Percentiles rank a stretch among this genome's conserved stretches.
Conservation (phyloP, 2,797 vertebrate species). For the Sebastes kiyomatsui region DNA sequence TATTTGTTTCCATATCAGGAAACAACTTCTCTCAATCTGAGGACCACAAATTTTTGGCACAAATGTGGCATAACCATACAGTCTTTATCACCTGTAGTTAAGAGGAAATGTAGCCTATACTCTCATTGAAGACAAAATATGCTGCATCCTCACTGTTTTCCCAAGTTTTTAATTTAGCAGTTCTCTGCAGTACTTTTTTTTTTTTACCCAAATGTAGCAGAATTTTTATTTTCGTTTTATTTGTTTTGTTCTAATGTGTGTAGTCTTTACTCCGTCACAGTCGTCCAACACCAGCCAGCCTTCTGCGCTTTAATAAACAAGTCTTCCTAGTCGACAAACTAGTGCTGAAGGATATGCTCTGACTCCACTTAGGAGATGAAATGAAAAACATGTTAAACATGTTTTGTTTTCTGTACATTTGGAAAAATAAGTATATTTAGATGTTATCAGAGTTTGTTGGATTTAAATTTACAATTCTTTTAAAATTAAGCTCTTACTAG, state of each 20-base stretch:
- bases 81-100: not conserved
- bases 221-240: not conserved
- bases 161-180: not conserved
- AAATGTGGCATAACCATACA: not conserved
- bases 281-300: conserved; percentile 14
- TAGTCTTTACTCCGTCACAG: not conserved
- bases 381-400: conserved; percentile 14
- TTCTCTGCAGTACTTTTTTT: not conserved
- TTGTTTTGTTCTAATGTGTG: not conserved
- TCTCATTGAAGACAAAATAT: not conserved
- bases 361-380: not conserved
- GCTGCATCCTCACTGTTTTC: conserved; percentile 11
- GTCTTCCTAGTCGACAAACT: conserved; percentile 19
- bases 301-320: conserved; percentile 8
- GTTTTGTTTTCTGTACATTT: conserved; percentile 34
- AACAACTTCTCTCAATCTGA: not conserved
- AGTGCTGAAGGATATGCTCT: not conserved
- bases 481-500: conserved; percentile 23
- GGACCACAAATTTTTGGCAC: not conserved
- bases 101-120: not conserved
- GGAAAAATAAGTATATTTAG: not conserved
- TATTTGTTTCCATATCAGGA: not conserved
- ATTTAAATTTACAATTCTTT: conserved; percentile 24
- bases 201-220: conserved; percentile 12
- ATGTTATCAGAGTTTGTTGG: not conserved